phyloP scores from a whole-genome alignment of 2,113 vertebrate species.

The Connochaetes taurinus region DNA sequence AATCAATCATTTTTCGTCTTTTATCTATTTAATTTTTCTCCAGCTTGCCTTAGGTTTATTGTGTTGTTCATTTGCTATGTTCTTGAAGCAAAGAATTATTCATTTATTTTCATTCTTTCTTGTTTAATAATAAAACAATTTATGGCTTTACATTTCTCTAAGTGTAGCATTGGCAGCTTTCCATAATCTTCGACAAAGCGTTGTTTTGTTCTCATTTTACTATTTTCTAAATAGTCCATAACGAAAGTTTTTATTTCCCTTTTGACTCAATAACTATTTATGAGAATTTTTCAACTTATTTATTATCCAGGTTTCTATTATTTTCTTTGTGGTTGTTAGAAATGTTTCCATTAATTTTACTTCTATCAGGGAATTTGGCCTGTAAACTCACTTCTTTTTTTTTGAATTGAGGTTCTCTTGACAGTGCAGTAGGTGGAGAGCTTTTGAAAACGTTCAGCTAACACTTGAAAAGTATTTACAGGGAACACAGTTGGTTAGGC shows the following conservation, averaged over 20 bases:
- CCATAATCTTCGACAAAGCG: not conserved
- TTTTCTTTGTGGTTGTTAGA: conserved; percentile 44
- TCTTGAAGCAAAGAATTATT: conserved; percentile 19
- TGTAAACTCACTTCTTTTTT: conserved; percentile 7
- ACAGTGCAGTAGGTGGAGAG: not conserved
- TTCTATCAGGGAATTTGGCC: conserved; percentile 10
- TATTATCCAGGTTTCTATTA: conserved; percentile 49
- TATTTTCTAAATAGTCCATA: conserved; percentile 63
- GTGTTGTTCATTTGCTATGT: conserved; percentile 16
- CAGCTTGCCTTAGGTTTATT: not conserved
- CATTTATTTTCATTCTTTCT: conserved; percentile 48
- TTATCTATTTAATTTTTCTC: conserved; percentile 29
- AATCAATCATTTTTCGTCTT: not conserved
- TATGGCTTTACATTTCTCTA: conserved; percentile 46
- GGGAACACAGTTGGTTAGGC: not conserved
- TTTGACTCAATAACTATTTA: conserved; percentile 66
- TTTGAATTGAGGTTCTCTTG: conserved; percentile 10
- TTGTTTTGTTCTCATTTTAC: conserved; percentile 64
- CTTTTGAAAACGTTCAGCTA: not conserved
- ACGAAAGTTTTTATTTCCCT: conserved; percentile 62
- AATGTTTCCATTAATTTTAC: conserved; percentile 46
- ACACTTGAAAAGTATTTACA: conserved; percentile 2
- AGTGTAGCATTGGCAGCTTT: not conserved
- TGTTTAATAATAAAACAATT: conserved; percentile 47
- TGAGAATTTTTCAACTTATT: conserved; percentile 53